phyloP scores from a whole-genome alignment of 1,140 invertebrate genomes.

The Vanessa atalanta region DNA sequence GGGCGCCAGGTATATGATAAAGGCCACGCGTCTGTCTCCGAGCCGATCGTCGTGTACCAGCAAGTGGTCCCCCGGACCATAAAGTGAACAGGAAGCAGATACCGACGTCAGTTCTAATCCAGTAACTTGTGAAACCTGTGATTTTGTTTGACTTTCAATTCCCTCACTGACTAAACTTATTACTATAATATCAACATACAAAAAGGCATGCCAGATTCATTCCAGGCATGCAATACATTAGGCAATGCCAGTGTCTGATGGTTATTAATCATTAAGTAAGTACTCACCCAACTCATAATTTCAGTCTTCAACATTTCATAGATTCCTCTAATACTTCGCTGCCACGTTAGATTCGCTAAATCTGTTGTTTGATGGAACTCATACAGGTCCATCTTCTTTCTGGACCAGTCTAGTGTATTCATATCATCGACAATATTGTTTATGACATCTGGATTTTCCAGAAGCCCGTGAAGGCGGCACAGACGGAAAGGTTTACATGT shows the following conservation, averaged over 20 bases:
- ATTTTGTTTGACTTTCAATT: not conserved
- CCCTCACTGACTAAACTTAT: no score
- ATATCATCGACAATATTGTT: constrained; percentile 83
- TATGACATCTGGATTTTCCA: constrained; percentile 79
- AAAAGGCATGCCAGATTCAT: no score
- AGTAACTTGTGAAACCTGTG: constrained; percentile 82
- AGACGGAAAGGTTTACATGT: constrained; percentile 74
- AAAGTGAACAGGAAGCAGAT: constrained; percentile 87
- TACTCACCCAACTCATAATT: constrained; percentile 81
- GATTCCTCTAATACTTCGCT: constrained; percentile 79
- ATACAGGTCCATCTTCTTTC: constrained; percentile 86
- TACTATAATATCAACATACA: no score
- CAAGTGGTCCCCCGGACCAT: constrained; percentile 86
- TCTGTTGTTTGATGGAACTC: constrained; percentile 87
- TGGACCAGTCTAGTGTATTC: constrained; percentile 84
- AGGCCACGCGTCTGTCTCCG: constrained; percentile 86
- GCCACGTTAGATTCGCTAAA: constrained; percentile 81
- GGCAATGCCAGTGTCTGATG: no score
- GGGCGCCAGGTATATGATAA: constrained; percentile 85
- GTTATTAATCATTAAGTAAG: no score
- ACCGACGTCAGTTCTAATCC: constrained; percentile 82
- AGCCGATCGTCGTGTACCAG: constrained; percentile 88
- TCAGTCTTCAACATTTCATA: constrained; percentile 82
- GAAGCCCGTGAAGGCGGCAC: constrained; percentile 82
- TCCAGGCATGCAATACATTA: no score